A percentile compares a stretch with the other conserved stretches of the same genome.
Evolutionary conservation across 2,888 invertebrate species (phyloP).

Genomic region (Acanthopleura granulata): DNA sequence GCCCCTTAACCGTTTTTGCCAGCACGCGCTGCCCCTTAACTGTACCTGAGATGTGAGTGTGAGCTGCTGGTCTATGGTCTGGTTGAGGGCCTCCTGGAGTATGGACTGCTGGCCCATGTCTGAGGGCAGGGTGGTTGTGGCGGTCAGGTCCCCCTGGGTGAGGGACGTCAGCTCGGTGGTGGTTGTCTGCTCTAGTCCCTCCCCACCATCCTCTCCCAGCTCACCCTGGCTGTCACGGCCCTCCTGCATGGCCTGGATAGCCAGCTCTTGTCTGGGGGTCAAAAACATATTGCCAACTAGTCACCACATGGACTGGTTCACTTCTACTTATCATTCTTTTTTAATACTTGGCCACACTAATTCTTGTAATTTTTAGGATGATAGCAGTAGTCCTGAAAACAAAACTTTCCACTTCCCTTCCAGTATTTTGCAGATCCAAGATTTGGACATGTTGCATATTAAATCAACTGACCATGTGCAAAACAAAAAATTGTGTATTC

Average conservation of each 20-base stretch:
- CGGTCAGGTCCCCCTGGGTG: slow-evolving; percentile 14
- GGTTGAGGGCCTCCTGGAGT: slow-evolving; percentile 42
- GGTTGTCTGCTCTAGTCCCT: slow-evolving; percentile 40
- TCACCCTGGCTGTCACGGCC: slow-evolving; percentile 20
- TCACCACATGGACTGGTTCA: background rate
- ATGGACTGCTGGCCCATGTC: slow-evolving; percentile 29
- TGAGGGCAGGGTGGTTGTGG: background rate
- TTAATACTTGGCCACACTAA: too few relatives aligned
- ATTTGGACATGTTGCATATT: too few relatives aligned
- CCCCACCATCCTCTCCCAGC: slow-evolving; percentile 16
- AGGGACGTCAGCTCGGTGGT: slow-evolving; percentile 25
- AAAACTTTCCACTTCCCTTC: too few relatives aligned
- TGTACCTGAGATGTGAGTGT: slow-evolving; percentile 62
- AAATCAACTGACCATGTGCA: too few relatives aligned
- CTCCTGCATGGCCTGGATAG: slow-evolving; percentile 63
- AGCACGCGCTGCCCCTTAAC: too few relatives aligned
- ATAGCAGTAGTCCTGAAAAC: too few relatives aligned
- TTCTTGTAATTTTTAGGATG: too few relatives aligned
- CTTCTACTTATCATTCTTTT: too few relatives aligned
- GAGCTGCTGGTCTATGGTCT: slow-evolving; percentile 47
- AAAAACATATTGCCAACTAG: background rate
- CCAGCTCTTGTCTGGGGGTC: slow-evolving; percentile 70
- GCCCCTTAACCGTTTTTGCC: too few relatives aligned
- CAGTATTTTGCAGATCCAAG: too few relatives aligned
- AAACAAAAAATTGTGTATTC: too few relatives aligned